Conservation (phyloP, 2,113 vertebrate genomes). For the Alaudala cheleensis region DNA sequence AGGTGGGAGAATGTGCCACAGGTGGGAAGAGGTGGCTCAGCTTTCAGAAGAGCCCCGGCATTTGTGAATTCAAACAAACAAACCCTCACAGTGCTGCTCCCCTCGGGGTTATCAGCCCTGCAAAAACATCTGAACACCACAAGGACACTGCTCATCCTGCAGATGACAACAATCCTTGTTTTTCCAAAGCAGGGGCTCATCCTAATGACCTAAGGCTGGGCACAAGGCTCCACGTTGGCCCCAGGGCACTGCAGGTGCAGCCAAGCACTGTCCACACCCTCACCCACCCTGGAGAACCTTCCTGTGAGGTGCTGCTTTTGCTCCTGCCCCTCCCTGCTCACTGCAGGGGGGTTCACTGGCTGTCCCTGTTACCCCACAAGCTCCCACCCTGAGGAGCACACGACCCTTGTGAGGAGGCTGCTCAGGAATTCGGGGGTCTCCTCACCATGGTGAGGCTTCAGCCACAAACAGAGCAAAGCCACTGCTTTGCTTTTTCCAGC, state of each 20-base stretch:
- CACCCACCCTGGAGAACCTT: background rate
- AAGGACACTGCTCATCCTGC: accelerated
- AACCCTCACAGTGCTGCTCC: accelerated
- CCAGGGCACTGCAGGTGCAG: accelerated
- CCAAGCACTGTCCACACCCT: background rate
- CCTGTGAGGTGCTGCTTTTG: accelerated
- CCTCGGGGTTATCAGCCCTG: accelerated
- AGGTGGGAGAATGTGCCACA: background rate
- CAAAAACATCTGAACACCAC: background rate
- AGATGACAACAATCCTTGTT: accelerated
- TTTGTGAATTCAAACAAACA: background rate
- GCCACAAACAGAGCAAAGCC: background rate
- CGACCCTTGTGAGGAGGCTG: accelerated
- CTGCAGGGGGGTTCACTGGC: background rate
- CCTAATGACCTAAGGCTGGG: accelerated
- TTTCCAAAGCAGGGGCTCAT: background rate
- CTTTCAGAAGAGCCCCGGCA: background rate
- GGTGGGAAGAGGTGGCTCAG: background rate
- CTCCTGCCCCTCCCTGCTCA: background rate
- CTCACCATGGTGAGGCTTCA: background rate
- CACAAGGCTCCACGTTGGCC: accelerated
- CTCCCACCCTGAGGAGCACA: background rate
- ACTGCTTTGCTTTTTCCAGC: background rate
- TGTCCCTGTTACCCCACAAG: background rate
- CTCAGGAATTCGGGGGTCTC: background rate